Percentiles rank a stretch among this genome's conserved stretches.
phyloP scores from a whole-genome alignment of 2,113 vertebrate species.

The Arothron firmamentum region DNA sequence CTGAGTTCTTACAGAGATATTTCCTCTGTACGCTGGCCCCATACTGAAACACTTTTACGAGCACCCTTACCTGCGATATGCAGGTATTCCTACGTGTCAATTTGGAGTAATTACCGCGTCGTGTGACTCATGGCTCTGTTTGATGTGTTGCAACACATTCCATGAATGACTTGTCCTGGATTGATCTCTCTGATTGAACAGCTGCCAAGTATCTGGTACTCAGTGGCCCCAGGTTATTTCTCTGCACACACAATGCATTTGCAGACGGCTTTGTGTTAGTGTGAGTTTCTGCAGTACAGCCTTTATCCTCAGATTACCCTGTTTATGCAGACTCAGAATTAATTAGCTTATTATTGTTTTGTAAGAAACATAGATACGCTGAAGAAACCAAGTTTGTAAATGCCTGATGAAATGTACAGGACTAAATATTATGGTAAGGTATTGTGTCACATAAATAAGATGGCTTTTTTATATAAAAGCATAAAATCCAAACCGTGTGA shows the following conservation, averaged over 20 bases:
- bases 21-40: conserved; percentile 10
- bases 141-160: conserved; percentile 65
- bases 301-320: conserved; percentile 16
- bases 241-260: conserved; percentile 26
- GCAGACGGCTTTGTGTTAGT: conserved; percentile 37
- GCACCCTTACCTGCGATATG: conserved; percentile 2
- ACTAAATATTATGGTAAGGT: conserved; percentile 8
- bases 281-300: conserved; percentile 46
- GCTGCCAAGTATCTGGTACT: conserved; percentile 51
- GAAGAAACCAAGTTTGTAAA: neutral
- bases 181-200: conserved; percentile 69
- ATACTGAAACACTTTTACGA: neutral
- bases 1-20: conserved; percentile 27
- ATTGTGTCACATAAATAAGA: conserved; percentile 48
- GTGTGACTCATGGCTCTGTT: conserved; percentile 15
- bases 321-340: conserved; percentile 19
- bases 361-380: no score
- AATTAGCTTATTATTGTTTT: conserved; percentile 21
- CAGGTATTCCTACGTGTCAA: conserved; percentile 25
- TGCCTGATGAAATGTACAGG: conserved; percentile 18
- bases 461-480: conserved; percentile 36
- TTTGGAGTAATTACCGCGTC: neutral
- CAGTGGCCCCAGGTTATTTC: conserved; percentile 28
- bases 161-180: conserved; percentile 51
- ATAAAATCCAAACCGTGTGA: conserved; percentile 25